Percentiles rank a stretch among this genome's conserved stretches.
These are phyloP conservation scores for Cariama cristata DNA, from an alignment of 2,113 vertebrate species.

Conservation along the genomic window DNA sequence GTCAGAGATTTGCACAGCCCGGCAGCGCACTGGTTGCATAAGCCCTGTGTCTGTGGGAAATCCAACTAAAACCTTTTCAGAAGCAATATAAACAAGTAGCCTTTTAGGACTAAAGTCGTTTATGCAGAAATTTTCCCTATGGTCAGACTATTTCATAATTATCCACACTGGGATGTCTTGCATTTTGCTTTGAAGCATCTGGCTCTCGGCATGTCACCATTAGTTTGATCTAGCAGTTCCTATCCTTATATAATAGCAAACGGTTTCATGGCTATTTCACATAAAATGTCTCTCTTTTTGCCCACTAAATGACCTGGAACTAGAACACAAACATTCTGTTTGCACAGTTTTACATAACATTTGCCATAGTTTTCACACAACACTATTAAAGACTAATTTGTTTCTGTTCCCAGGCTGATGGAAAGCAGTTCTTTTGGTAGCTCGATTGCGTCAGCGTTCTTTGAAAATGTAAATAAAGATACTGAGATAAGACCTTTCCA, in stretches of 20 bases:
- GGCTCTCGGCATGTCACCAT: background rate
- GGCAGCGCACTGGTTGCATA: conserved; percentile 39
- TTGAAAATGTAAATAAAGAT: conserved; percentile 71
- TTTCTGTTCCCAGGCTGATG: conserved; percentile 60
- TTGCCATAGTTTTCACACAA: conserved; percentile 61
- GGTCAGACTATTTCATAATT: conserved; percentile 59
- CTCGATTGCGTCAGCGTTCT: conserved; percentile 57
- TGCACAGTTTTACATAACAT: conserved; percentile 67
- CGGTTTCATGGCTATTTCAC: conserved; percentile 37
- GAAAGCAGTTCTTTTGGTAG: conserved; percentile 62
- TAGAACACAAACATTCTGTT: conserved; percentile 64
- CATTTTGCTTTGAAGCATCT: conserved; percentile 52
- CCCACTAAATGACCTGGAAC: conserved; percentile 67
- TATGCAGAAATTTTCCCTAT: conserved; percentile 61
- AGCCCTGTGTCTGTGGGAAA: conserved; percentile 51
- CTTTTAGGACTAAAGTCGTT: conserved; percentile 47
- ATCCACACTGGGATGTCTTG: conserved; percentile 44
- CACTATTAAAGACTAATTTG: conserved; percentile 58
- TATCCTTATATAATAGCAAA: conserved; percentile 39
- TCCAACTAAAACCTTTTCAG: conserved; percentile 48
- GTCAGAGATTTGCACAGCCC: background rate
- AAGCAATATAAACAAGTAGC: conserved; percentile 51
- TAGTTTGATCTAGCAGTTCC: conserved; percentile 31
- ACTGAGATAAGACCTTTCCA: conserved; percentile 59
- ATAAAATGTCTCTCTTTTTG: conserved; percentile 47